Evolutionary conservation across 1,140 invertebrate genomes (phyloP).

Genomic region (Lamellibrachia luymesi): DNA sequence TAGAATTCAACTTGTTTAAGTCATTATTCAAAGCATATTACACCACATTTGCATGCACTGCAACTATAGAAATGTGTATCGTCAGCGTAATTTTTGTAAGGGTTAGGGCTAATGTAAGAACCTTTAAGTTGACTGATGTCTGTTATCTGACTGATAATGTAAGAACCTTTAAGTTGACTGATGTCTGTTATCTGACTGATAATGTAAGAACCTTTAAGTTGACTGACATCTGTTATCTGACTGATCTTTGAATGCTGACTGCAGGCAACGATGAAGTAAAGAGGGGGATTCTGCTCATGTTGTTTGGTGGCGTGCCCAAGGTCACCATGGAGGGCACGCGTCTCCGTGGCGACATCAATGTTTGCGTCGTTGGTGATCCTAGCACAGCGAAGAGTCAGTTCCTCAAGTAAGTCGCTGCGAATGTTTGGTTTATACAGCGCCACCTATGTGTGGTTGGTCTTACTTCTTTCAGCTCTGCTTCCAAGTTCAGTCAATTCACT

Average conservation of each 20-base stretch:
- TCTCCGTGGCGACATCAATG: slow-evolving; percentile 94
- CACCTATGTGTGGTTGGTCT: not conserved
- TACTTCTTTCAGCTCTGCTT: not conserved
- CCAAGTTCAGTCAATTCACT: not conserved
- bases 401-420: slow-evolving; percentile 74
- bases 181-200: not conserved
- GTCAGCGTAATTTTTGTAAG: no score
- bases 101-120: no score
- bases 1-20: no score
- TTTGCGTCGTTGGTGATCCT: slow-evolving; percentile 97
- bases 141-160: not conserved
- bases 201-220: not conserved
- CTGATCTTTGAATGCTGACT: slow-evolving; percentile 10
- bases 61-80: no score
- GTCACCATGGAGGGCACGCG: slow-evolving; percentile 82
- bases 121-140: not conserved
- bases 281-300: slow-evolving; percentile 87
- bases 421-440: not conserved
- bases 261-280: slow-evolving; percentile 91
- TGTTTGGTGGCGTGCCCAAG: slow-evolving; percentile 97
- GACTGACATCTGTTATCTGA: not conserved
- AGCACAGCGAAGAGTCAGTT: slow-evolving; percentile 98
- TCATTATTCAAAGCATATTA: no score
- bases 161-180: not conserved
- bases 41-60: no score